These are phyloP conservation scores for Conger conger DNA, from an alignment of 2,113 vertebrate genomes.

Conservation along the genomic window DNA sequence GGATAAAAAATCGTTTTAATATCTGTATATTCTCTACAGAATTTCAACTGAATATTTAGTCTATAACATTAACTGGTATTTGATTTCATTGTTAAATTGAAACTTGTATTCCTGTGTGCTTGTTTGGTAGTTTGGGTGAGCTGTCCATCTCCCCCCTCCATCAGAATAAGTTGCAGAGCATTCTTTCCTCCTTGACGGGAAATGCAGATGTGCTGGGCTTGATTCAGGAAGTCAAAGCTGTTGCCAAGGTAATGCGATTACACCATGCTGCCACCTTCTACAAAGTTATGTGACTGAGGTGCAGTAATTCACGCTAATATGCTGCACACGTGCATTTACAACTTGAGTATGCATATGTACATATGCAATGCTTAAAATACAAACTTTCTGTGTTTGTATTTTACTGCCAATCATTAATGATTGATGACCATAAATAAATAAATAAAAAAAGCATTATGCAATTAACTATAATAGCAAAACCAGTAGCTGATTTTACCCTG, in stretches of 20 bases:
- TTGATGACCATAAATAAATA: not conserved
- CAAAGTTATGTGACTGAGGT: not conserved
- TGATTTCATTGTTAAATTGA: not conserved
- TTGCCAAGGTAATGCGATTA: conserved; percentile 72
- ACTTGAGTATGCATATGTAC: too few relatives aligned
- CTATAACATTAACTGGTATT: not conserved
- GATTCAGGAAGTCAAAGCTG: conserved; percentile 74
- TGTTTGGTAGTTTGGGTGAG: conserved; percentile 73
- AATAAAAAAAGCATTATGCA: not conserved
- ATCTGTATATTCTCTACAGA: not conserved
- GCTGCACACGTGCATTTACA: not conserved
- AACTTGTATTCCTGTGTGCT: not conserved
- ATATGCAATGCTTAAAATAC: not conserved
- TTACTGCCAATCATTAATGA: not conserved
- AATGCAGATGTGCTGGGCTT: conserved; percentile 66
- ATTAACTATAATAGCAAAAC: not conserved
- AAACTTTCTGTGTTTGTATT: not conserved
- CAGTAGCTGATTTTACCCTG: not conserved
- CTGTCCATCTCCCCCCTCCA: conserved; percentile 68
- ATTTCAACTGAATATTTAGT: not conserved
- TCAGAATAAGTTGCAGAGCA: conserved; percentile 75
- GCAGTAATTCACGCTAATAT: not conserved
- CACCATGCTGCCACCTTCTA: not conserved
- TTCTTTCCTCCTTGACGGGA: conserved; percentile 65
- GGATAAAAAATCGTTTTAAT: not conserved